These are phyloP conservation scores for Drosophila paulistorum DNA, from an alignment of 1,140 invertebrate genomes.

Conservation along the genomic window DNA sequence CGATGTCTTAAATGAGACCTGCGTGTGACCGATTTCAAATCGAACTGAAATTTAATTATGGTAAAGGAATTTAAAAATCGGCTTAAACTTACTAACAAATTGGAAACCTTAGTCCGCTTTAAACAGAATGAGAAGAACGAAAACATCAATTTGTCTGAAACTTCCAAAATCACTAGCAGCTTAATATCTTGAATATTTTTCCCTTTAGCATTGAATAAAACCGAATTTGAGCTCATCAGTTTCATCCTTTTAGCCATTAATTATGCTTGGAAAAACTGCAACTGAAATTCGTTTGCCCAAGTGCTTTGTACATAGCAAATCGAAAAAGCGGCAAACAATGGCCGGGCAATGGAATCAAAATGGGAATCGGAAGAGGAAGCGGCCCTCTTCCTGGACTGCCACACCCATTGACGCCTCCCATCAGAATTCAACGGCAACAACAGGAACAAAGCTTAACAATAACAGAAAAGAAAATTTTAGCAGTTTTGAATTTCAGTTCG, in stretches of 20 bases:
- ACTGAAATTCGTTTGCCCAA: constrained; percentile 14
- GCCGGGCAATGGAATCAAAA: constrained; percentile 10
- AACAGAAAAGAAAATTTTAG: constrained; percentile 11
- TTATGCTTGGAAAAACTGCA: constrained; percentile 15
- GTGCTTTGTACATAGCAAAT: constrained; percentile 18
- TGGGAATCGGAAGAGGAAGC: constrained; percentile 25
- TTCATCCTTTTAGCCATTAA: constrained; percentile 3
- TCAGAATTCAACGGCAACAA: constrained; percentile 3
- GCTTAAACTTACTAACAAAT: background rate
- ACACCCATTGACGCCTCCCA: background rate
- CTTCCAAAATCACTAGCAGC: too few relatives aligned
- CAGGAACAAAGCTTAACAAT: constrained; percentile 11
- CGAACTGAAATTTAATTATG: constrained; percentile 7
- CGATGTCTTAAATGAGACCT: background rate
- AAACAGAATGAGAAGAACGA: too few relatives aligned
- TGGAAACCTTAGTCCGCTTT: background rate
- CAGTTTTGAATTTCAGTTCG: constrained; percentile 21
- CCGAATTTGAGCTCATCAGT: constrained; percentile 8
- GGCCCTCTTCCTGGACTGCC: background rate
- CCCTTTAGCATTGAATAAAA: constrained; percentile 6
- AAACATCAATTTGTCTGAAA: too few relatives aligned
- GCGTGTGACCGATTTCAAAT: constrained; percentile 49
- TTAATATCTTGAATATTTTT: background rate
- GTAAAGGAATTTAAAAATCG: background rate
- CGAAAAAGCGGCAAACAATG: constrained; percentile 16